Conservation (phyloP, 2,113 vertebrate genomes). For the Delphinapterus leucas region DNA sequence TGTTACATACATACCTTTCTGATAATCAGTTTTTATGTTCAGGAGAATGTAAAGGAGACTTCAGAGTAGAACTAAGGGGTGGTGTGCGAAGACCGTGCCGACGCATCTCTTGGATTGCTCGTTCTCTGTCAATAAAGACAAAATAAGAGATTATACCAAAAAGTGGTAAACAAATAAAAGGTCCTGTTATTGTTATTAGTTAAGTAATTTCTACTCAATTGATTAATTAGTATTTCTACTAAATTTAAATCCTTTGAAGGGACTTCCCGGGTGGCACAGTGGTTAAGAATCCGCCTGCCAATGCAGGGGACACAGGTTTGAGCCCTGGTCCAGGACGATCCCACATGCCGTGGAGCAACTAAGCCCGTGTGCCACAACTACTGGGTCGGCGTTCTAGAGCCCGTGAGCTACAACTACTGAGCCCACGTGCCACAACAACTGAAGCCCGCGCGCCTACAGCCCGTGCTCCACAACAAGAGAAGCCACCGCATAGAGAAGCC, state of each 20-base stretch:
- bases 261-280: too few relatives aligned
- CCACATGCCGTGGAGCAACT: too few relatives aligned
- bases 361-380: too few relatives aligned
- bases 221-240: not conserved
- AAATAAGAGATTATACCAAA: not conserved
- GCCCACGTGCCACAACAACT: too few relatives aligned
- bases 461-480: too few relatives aligned
- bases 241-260: not conserved
- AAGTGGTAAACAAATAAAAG: not conserved
- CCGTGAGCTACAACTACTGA: too few relatives aligned
- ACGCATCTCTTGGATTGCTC: slow-evolving; percentile 95
- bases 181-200: not conserved
- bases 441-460: too few relatives aligned
- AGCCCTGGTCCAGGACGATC: too few relatives aligned
- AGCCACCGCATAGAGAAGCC: too few relatives aligned
- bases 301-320: too few relatives aligned
- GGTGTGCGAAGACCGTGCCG: slow-evolving; percentile 89
- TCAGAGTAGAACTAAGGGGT: slow-evolving; percentile 85
- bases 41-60: slow-evolving; percentile 84
- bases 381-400: too few relatives aligned
- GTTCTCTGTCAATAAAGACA: slow-evolving; percentile 84
- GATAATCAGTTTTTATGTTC: slow-evolving; percentile 79
- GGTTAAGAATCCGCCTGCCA: too few relatives aligned
- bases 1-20: slow-evolving; percentile 83
- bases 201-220: not conserved